Evolutionary conservation across 23 tunicate species (phyloP).

Genomic region (Styela clava): DNA sequence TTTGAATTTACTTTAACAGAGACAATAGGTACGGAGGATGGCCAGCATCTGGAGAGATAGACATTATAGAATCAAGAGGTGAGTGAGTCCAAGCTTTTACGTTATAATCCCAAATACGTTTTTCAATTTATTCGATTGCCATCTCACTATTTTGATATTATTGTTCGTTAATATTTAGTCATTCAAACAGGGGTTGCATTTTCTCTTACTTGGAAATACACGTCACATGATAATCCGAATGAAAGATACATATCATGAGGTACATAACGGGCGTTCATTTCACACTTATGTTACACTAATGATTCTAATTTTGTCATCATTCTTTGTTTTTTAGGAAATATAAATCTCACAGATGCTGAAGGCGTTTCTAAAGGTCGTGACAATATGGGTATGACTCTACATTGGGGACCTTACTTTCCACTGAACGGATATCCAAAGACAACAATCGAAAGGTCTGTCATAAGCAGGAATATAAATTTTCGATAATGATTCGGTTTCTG

Average conservation of each 20-base stretch:
- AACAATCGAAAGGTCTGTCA: constrained; percentile 57
- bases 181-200: too few relatives aligned
- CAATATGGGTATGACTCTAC: constrained; percentile 73
- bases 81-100: constrained; percentile 1
- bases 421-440: constrained; percentile 68
- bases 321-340: constrained; percentile 53
- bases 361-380: constrained; percentile 79
- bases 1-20: too few relatives aligned
- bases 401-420: constrained; percentile 93
- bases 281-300: too few relatives aligned
- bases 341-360: constrained; percentile 31
- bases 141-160: too few relatives aligned
- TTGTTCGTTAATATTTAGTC: too few relatives aligned
- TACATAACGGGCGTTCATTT: too few relatives aligned
- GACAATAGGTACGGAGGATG: constrained; percentile 54
- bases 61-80: constrained; percentile 83
- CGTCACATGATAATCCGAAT: too few relatives aligned
- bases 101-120: too few relatives aligned
- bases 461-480: not conserved
- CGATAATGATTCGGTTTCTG: not conserved
- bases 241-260: too few relatives aligned
- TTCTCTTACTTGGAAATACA: too few relatives aligned
- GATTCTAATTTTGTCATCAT: too few relatives aligned
- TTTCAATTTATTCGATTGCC: too few relatives aligned
- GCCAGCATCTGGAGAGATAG: constrained; percentile 97